Evolutionary conservation across 2,888 invertebrate genomes (phyloP), one percentile per base, ranked within the genome.

Genomic region (Apotomis betuletana): DNA sequence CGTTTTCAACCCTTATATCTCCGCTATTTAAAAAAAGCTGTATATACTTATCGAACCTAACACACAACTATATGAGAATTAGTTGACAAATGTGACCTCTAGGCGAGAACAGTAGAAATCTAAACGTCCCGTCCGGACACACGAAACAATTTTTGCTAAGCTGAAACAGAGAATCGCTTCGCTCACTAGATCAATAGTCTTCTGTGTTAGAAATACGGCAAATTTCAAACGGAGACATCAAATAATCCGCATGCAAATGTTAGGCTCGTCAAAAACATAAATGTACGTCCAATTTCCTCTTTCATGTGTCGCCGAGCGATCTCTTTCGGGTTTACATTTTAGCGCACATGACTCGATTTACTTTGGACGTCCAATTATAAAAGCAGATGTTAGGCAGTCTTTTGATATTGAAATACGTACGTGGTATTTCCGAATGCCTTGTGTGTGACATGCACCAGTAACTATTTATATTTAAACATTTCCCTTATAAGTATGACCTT

Each of bases 261-360:
- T 57, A 36, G 38, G 74, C 64, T 73, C 63, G 38, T 49, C 57
- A 38, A 59, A 74, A 64, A 27, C 51, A 54, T 68, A 68, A 64
- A 62, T 49, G 58, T 72, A 61, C 78, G 79, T 81, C 78, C 79
- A 84, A 83, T 85, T 82, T 83, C 83, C 83, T 82, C 69, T 82
- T 75, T 77, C 76, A 78, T 79, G 80, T 81, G 80, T 81, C 27
- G 44, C 64, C 55, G 27, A 68, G 59, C 73, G 65, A 65, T 67
- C 65, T 68, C 67, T 46, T 62, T 60, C 12, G 13, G 59, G 41
- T 49, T 8, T 67, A 70, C 27, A 46, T 55, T 64, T 59, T 36
- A 55, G n/a, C 38, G 60, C 46, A 69, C 46, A 38, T 49, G 57
- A 57, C 55, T 49, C 62, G 51, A 57, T 62, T 69, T 41, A 49